Percentiles rank a stretch among this genome's conserved stretches.
Conservation (phyloP, 2,113 vertebrate genomes). For the Apteryx mantelli region DNA sequence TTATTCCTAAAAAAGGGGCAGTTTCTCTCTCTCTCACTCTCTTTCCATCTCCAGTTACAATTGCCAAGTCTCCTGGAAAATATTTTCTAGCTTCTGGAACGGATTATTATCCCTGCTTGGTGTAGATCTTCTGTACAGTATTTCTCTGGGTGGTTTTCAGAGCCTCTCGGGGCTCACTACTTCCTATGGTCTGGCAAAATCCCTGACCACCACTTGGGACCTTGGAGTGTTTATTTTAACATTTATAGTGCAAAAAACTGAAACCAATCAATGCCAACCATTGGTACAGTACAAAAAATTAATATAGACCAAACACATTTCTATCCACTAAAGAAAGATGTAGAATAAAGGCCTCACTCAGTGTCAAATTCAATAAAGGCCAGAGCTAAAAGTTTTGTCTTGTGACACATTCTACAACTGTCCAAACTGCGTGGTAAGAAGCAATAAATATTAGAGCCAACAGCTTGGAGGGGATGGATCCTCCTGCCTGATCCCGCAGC, state of each 20-base stretch:
- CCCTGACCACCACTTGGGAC: slow-evolving; percentile 51
- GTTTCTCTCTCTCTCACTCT: slow-evolving; percentile 16
- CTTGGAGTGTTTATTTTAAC: slow-evolving; percentile 60
- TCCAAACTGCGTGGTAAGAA: slow-evolving; percentile 36
- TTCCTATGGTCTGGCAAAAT: slow-evolving; percentile 65
- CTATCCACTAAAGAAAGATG: slow-evolving; percentile 14
- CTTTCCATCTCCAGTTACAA: slow-evolving; percentile 50
- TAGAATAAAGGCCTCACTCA: slow-evolving; percentile 29
- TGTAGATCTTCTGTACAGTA: slow-evolving; percentile 33
- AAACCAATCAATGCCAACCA: slow-evolving; percentile 28
- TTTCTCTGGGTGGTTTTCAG: slow-evolving; percentile 63
- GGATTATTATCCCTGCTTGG: slow-evolving; percentile 45
- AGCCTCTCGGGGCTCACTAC: slow-evolving; percentile 10
- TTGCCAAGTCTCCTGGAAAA: slow-evolving; percentile 66
- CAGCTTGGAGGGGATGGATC: background rate
- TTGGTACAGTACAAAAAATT: slow-evolving; percentile 41
- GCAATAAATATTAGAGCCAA: slow-evolving; percentile 28
- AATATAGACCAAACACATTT: slow-evolving; percentile 28
- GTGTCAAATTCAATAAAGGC: slow-evolving; percentile 40
- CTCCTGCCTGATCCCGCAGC: background rate
- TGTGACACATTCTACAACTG: slow-evolving; percentile 2
- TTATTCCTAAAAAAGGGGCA: slow-evolving; percentile 25
- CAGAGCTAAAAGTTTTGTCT: slow-evolving; percentile 36
- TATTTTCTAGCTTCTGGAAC: slow-evolving; percentile 67
- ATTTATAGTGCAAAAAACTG: slow-evolving; percentile 37